Evolutionary conservation across 1,140 invertebrate genomes (phyloP).

Genomic region (Capitella teleta): DNA sequence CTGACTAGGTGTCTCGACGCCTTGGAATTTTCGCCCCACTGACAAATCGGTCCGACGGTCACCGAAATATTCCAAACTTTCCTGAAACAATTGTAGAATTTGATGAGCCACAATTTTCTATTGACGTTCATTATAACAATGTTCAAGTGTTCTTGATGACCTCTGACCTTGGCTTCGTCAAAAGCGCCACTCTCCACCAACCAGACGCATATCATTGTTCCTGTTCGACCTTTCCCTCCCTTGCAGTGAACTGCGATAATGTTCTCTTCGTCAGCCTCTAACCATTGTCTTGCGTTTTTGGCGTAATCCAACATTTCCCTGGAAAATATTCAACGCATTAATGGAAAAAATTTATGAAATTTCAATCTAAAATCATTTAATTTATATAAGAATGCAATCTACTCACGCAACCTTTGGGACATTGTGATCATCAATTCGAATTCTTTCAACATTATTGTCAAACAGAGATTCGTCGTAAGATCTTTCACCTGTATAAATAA

Average conservation of each 20-base stretch:
- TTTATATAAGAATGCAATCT: constrained; percentile 6
- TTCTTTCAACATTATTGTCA: constrained; percentile 46
- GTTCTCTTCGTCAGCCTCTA: constrained; percentile 45
- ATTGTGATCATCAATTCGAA: constrained; percentile 54
- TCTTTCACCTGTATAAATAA: constrained; percentile 42
- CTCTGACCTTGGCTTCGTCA: constrained; percentile 39
- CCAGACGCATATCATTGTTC: constrained; percentile 51
- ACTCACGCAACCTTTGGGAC: constrained; percentile 48
- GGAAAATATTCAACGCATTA: neutral
- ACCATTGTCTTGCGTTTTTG: constrained; percentile 44
- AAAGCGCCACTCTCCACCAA: constrained; percentile 47
- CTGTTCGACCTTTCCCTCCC: constrained; percentile 52
- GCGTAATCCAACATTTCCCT: constrained; percentile 47
- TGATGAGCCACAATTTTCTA: neutral
- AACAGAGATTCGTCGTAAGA: constrained; percentile 50
- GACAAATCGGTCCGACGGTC: constrained; percentile 46
- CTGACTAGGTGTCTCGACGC: constrained; percentile 49
- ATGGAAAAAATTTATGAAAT: neutral
- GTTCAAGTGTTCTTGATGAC: neutral
- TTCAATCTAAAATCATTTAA: neutral
- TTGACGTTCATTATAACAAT: neutral
- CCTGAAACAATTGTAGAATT: constrained; percentile 18
- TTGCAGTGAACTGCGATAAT: constrained; percentile 57
- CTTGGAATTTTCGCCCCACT: constrained; percentile 47
- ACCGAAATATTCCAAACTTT: constrained; percentile 48